Conservation (phyloP, 2,113 vertebrate species). For the Scalopus aquaticus region DNA sequence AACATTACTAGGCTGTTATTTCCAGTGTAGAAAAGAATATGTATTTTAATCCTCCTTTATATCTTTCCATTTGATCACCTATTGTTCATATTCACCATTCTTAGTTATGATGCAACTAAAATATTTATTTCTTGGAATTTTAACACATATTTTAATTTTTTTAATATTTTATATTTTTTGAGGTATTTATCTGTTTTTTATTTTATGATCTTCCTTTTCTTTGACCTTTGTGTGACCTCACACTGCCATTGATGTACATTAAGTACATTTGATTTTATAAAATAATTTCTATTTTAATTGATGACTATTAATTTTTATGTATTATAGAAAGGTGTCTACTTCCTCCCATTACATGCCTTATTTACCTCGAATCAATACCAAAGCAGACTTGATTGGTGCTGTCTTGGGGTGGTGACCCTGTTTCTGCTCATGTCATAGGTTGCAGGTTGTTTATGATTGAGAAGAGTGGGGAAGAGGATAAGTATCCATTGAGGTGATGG, state of each 20-base stretch:
- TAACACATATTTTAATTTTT: not conserved
- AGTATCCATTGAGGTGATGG: not conserved
- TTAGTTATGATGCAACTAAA: not conserved
- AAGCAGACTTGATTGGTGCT: not conserved
- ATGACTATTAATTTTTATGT: not conserved
- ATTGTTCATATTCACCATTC: not conserved
- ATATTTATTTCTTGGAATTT: constrained; percentile 27
- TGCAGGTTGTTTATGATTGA: not conserved
- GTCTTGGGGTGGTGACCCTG: not conserved
- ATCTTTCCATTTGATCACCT: constrained; percentile 31
- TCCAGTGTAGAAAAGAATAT: not conserved
- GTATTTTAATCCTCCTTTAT: not conserved
- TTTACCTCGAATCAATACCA: not conserved
- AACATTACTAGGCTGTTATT: not conserved
- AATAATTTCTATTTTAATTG: constrained; percentile 24
- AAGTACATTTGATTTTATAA: constrained; percentile 8
- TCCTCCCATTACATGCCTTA: not conserved
- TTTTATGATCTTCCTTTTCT: not conserved
- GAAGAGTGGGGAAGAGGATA: not conserved
- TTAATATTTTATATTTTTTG: not conserved
- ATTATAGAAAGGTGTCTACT: not conserved
- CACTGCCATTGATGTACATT: not conserved
- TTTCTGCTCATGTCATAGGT: not conserved
- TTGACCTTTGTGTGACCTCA: not conserved
- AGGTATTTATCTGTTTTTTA: not conserved